A percentile compares a stretch with the other conserved stretches of the same genome.
These are phyloP conservation scores for Dendrocincla tyrannina DNA, from an alignment of 2,797 vertebrate genomes.

Conservation along the genomic window DNA sequence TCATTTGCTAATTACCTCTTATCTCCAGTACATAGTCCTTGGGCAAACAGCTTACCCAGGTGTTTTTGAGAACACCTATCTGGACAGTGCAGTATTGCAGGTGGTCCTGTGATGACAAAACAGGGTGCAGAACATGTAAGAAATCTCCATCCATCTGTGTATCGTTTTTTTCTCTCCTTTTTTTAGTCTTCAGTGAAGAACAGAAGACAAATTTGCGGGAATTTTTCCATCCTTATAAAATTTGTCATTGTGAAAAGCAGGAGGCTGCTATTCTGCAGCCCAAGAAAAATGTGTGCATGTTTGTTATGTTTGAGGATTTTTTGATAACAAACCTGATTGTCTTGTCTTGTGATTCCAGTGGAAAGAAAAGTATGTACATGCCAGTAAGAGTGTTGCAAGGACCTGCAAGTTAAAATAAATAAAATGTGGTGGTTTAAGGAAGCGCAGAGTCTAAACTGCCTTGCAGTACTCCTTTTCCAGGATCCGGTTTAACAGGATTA, in stretches of 20 bases:
- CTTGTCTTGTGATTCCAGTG: neutral
- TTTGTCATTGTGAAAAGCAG: neutral
- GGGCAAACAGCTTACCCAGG: conserved; percentile 74
- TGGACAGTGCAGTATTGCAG: conserved; percentile 66
- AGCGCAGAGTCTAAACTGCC: conserved; percentile 12
- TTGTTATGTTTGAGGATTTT: neutral
- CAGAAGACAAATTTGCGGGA: conserved; percentile 16
- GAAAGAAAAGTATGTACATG: neutral
- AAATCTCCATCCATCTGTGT: conserved; percentile 48
- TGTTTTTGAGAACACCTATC: conserved; percentile 73
- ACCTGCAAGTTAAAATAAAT: conserved; percentile 39
- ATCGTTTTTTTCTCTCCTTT: neutral
- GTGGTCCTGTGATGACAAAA: conserved; percentile 66
- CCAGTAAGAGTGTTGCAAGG: neutral
- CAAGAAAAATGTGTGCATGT: neutral
- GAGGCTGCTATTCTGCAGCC: neutral
- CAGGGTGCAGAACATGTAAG: neutral
- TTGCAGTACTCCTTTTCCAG: conserved; percentile 32
- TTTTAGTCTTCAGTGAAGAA: neutral
- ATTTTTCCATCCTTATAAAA: neutral
- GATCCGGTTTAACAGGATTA: conserved; percentile 62
- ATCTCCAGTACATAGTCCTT: conserved; percentile 47
- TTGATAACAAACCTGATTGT: conserved; percentile 41
- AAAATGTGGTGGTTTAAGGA: conserved; percentile 28
- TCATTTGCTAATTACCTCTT: conserved; percentile 76